A percentile compares a stretch with the other conserved stretches of the same genome.
Conservation (phyloP, 2,888 invertebrate species). For the Ctenicera cuprea region DNA sequence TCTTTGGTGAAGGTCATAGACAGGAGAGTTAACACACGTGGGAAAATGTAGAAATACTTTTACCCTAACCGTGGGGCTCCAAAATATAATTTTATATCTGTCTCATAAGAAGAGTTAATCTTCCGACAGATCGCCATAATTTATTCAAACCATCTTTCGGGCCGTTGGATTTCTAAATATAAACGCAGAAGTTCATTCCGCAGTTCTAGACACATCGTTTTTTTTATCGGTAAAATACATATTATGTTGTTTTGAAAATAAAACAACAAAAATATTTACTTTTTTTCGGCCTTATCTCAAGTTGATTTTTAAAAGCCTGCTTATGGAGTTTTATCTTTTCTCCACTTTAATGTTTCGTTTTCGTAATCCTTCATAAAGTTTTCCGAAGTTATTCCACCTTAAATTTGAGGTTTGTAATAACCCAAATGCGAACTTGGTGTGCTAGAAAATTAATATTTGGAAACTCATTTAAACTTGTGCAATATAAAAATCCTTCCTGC, state of each 20-base stretch:
- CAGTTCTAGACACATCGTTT: too few relatives aligned
- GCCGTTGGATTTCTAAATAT: too few relatives aligned
- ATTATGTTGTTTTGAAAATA: slow-evolving; percentile 11
- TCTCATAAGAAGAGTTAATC: too few relatives aligned
- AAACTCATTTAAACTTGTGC: slow-evolving; percentile 24
- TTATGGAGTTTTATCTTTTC: neutral
- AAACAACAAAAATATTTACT: slow-evolving; percentile 12
- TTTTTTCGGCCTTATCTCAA: neutral
- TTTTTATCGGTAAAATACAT: neutral
- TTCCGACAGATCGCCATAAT: neutral
- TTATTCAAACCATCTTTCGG: neutral
- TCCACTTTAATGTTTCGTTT: neutral
- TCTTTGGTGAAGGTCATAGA: slow-evolving; percentile 1
- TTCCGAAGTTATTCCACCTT: neutral
- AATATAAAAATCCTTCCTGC: slow-evolving; percentile 21
- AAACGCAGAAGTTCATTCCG: too few relatives aligned
- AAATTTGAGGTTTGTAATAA: neutral
- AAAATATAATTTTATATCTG: too few relatives aligned
- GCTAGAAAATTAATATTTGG: slow-evolving; percentile 13
- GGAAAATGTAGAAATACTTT: neutral
- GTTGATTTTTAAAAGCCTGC: neutral
- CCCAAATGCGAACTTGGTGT: neutral
- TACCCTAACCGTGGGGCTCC: neutral
- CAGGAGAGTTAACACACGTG: neutral
- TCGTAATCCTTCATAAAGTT: too few relatives aligned